Conservation (phyloP, 2,113 vertebrate genomes). For the Anguilla japonica region DNA sequence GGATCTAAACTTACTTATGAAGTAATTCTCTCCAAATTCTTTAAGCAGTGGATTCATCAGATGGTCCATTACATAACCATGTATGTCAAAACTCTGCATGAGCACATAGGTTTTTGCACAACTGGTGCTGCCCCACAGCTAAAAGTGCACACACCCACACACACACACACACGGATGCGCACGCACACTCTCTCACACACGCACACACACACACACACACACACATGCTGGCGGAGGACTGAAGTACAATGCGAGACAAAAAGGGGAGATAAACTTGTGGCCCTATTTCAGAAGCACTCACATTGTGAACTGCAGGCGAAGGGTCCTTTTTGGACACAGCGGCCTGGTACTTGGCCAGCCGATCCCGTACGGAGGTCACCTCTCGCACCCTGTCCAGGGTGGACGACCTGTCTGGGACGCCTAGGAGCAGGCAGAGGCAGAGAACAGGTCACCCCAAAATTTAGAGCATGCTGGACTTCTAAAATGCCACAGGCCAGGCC, state of each 20-base stretch:
- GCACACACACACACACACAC: neutral
- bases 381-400: constrained; percentile 72
- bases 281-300: constrained; percentile 45
- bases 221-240: neutral
- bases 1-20: too few relatives aligned
- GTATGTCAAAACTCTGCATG: too few relatives aligned
- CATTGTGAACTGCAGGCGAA: constrained; percentile 44
- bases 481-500: too few relatives aligned
- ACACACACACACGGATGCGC: too few relatives aligned
- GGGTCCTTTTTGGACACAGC: constrained; percentile 84
- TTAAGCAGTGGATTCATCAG: too few relatives aligned
- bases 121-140: neutral
- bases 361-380: constrained; percentile 82
- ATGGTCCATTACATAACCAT: too few relatives aligned
- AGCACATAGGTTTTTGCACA: too few relatives aligned
- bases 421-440: constrained; percentile 44
- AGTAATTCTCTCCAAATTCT: too few relatives aligned
- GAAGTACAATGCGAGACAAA: too few relatives aligned
- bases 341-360: constrained; percentile 93
- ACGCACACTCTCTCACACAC: too few relatives aligned
- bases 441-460: neutral
- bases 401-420: constrained; percentile 33
- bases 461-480: neutral
- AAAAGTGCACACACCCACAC: neutral
- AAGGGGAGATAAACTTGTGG: too few relatives aligned